Conservation (phyloP, 92 coral and sea anemone genomes). For the Porites lobata region DNA sequence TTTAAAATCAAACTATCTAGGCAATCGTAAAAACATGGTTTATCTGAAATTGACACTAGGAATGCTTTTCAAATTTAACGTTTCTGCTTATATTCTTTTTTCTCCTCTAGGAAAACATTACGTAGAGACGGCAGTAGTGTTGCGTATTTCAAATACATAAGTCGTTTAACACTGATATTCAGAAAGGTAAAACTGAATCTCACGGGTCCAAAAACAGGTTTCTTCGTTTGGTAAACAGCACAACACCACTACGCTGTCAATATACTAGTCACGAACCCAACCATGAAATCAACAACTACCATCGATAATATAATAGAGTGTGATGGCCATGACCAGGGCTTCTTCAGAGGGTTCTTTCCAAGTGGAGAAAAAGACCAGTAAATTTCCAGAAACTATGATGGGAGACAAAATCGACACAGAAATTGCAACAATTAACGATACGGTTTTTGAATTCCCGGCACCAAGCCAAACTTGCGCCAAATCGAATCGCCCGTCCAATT, state of each 20-base stretch:
- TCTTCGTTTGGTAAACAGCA: not conserved
- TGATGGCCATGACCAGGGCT: conserved; percentile 23
- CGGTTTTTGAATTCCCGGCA: not conserved
- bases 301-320: conserved; percentile 4
- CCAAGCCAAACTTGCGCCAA: not conserved
- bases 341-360: conserved; percentile 36
- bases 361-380: conserved; percentile 3
- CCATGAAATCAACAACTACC: conserved; percentile 33
- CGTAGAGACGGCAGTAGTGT: too few relatives aligned
- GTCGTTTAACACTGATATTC: too few relatives aligned
- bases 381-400: conserved; percentile 23
- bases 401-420: not conserved
- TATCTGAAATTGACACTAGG: too few relatives aligned
- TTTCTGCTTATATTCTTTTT: too few relatives aligned
- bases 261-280: conserved; percentile 16
- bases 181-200: not conserved
- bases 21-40: too few relatives aligned
- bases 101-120: too few relatives aligned
- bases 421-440: not conserved
- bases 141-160: too few relatives aligned
- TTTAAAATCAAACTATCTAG: too few relatives aligned
- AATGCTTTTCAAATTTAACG: too few relatives aligned
- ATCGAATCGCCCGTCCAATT: conserved; percentile 1
- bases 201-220: not conserved
- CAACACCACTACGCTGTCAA: not conserved